phyloP scores from a whole-genome alignment of 2,797 vertebrate species.

The Urocyon cinereoargenteus region DNA sequence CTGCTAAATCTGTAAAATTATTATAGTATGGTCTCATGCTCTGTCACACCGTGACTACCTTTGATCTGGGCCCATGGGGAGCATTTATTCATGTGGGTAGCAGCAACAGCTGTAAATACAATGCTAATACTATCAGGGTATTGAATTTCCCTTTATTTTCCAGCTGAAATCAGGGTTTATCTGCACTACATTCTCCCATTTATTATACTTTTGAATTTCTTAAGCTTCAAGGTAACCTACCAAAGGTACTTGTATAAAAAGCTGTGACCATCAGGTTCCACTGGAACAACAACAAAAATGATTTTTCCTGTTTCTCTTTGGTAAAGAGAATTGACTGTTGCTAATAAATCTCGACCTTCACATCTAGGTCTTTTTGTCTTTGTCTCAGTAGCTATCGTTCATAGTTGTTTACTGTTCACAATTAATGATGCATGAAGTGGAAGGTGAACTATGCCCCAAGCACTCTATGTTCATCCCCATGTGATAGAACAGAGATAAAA shows the following conservation, averaged over 20 bases:
- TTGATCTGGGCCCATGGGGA: conserved; percentile 87
- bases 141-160: conserved; percentile 86
- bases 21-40: conserved; percentile 79
- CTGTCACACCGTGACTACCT: conserved; percentile 81
- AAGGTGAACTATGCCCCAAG: not conserved
- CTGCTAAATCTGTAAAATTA: conserved; percentile 86
- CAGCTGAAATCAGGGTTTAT: conserved; percentile 80
- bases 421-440: not conserved
- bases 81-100: conserved; percentile 83
- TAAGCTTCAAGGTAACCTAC: conserved; percentile 81
- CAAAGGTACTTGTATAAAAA: conserved; percentile 76
- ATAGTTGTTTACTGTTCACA: not conserved
- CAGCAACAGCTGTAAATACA: conserved; percentile 88
- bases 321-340: conserved; percentile 65
- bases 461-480: not conserved
- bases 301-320: conserved; percentile 54
- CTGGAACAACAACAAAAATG: conserved; percentile 16
- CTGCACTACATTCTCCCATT: conserved; percentile 76
- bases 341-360: conserved; percentile 66
- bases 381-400: not conserved
- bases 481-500: not conserved
- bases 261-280: conserved; percentile 43
- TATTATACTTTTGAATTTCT: conserved; percentile 79
- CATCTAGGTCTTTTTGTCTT: conserved; percentile 26
- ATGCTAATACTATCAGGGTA: conserved; percentile 82